Evolutionary conservation across 2,888 invertebrate genomes (phyloP), one percentile per base, ranked within the genome.

Genomic region (Arctia plantaginis): DNA sequence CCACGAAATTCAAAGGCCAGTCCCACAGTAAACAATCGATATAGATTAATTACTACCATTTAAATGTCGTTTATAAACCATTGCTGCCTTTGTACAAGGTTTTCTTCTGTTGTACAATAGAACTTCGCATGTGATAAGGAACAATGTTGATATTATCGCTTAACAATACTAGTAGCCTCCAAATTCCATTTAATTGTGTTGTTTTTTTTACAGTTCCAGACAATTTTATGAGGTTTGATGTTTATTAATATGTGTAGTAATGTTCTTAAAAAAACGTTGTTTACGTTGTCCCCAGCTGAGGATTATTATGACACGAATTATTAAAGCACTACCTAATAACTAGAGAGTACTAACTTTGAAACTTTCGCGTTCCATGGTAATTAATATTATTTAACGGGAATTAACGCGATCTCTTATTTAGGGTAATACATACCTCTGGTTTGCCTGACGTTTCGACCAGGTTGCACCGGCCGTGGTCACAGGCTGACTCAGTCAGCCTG

Each of bases 81-180:
- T 83, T 83, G 82, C 82, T 77, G 74, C 76, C 69, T 75, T 15
- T 33, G 66, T 12, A 77, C 88, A 89, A 89, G 89, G 89, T 79
- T 72, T 70, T 68, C 76, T 73, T 82, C 70, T 68, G 47, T 72
- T 81, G 76, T 78, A 85, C 87, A 85, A 85, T 80, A 73, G 69
- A 77, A 81, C 76, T 86, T 81, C 81, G 81, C 86, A 85, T 85
- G 80, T 80, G 86, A 84, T 86, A 83, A 77, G 72, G 65, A 66
- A 69, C 69, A 74, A 71, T 79, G 77, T 41, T 39, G 79, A 84
- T 85, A 62, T 64, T 78, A 85, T 83, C 80, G 75, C 23, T 41
- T 67, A 77, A 55, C 51, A 82, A 83, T 76, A 81, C 80, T 82
- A 62, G 72, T 59, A 79, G n/a, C 74, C 78, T 80, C 55, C 70